Conservation (phyloP, 2,113 vertebrate genomes). For the Hylia prasina region DNA sequence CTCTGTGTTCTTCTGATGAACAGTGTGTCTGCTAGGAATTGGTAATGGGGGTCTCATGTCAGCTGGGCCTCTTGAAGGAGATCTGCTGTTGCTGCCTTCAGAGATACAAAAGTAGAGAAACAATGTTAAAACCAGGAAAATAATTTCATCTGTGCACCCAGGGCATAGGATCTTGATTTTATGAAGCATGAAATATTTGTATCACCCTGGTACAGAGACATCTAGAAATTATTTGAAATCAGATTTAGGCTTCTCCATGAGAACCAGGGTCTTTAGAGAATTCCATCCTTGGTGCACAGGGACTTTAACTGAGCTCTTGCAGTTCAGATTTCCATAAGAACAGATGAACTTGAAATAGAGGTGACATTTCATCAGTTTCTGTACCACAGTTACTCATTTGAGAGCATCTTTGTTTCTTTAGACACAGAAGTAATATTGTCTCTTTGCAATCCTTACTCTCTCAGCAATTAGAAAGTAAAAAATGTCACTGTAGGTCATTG, state of each 20-base stretch:
- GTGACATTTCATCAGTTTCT: background rate
- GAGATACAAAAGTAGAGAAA: background rate
- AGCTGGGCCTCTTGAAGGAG: constrained; percentile 43
- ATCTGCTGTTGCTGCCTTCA: constrained; percentile 54
- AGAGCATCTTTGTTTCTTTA: background rate
- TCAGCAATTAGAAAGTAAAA: background rate
- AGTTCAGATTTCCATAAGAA: background rate
- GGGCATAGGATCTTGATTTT: background rate
- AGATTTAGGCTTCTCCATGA: background rate
- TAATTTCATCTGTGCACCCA: background rate
- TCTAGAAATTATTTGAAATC: background rate
- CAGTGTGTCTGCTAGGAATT: constrained; percentile 48
- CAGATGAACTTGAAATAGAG: background rate
- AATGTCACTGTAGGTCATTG: background rate
- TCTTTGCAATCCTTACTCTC: background rate
- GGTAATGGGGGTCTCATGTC: constrained; percentile 66
- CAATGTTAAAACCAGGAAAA: background rate
- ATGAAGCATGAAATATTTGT: background rate
- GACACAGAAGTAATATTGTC: background rate
- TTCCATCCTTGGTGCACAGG: background rate
- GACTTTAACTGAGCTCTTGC: background rate
- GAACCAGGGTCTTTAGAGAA: background rate
- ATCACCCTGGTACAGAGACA: background rate
- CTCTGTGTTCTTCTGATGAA: background rate
- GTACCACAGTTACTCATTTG: background rate